Percentiles rank a stretch among this genome's conserved stretches.
Conservation (phyloP, 2,113 vertebrate species). For the Anthoscopus minutus region DNA sequence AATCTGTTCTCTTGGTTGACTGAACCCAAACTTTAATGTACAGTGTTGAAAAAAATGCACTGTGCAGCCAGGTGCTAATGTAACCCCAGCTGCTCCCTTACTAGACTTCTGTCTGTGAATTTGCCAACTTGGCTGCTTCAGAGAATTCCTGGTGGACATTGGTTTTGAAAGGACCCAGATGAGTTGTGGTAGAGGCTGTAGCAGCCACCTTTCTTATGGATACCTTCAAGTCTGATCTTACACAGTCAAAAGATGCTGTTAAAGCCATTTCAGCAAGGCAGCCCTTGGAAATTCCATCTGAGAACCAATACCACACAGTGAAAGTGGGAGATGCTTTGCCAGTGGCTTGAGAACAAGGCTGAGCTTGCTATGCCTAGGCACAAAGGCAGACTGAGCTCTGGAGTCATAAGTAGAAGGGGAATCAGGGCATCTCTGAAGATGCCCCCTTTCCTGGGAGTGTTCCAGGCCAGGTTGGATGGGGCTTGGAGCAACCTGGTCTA, state of each 20-base stretch:
- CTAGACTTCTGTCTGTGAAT: not conserved
- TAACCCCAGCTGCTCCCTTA: not conserved
- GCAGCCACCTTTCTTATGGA: not conserved
- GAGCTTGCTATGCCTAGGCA: not conserved
- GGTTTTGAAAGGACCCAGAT: fast-evolving
- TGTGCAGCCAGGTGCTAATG: not conserved
- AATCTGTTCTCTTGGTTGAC: not conserved
- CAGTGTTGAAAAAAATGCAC: not conserved
- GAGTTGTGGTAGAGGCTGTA: not conserved
- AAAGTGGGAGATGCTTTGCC: not conserved
- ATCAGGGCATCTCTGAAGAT: not conserved
- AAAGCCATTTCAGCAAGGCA: not conserved
- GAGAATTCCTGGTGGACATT: not conserved
- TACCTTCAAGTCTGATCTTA: not conserved
- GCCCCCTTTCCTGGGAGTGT: not conserved
- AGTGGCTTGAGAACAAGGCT: fast-evolving
- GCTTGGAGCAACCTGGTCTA: not conserved
- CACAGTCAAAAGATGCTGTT: not conserved
- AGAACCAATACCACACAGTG: not conserved
- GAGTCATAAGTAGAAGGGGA: not conserved
- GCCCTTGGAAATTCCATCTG: not conserved
- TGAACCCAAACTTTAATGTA: not conserved
- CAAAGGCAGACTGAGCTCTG: not conserved
- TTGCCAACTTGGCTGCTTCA: not conserved
- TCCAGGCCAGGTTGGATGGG: fast-evolving